Evolutionary conservation across 2,113 vertebrate species (phyloP), one percentile per base, ranked within the genome.

Genomic region (Cheilinus undulatus): DNA sequence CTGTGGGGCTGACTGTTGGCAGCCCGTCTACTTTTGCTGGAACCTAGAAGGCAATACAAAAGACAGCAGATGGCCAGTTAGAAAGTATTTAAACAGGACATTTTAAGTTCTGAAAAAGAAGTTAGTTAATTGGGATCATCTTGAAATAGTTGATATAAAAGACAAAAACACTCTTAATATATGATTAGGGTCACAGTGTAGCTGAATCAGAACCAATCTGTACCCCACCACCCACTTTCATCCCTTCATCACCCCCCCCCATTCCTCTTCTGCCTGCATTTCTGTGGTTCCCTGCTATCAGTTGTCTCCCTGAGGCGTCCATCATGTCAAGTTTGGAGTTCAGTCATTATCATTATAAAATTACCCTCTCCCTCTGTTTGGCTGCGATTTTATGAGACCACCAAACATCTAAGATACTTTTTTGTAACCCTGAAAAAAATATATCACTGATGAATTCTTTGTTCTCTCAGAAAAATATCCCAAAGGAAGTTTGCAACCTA

Each of bases 401-500:
- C 86, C 73, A 87, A 84, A 90, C 74, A 82, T 84, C 82, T 76
- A 48, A 52, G 62, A 36, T 45, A 53, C 52, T 60, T 78, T 52
- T 69, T 38, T 58, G 34, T 68, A 77, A 81, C 49, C 60, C 59
- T 67, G 26, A 71, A 50, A 63, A 69, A 60, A 36, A 67, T 42
- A 43, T 54, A 54, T 28, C 30, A 58, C 75, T 83, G 80, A 87
- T 83, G 74, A 69, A 82, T 88, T 75, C 66, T 78, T 85, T 80
- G 61, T 84, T 84, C 68, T 78, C 54, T 36, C 71, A 69, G 73
- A 85, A 89, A 84, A 90, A 92, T 78, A 84, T 84, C 89, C 86
- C 78, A 88, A 75, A 89, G 87, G 88, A 88, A 78, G 78, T 80
- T 80, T 80, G 74, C 27, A 91, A 87, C 87, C 88, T 89, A 87